Conservation (phyloP, 2,888 invertebrate genomes). For the Drosophila meridionalis region DNA sequence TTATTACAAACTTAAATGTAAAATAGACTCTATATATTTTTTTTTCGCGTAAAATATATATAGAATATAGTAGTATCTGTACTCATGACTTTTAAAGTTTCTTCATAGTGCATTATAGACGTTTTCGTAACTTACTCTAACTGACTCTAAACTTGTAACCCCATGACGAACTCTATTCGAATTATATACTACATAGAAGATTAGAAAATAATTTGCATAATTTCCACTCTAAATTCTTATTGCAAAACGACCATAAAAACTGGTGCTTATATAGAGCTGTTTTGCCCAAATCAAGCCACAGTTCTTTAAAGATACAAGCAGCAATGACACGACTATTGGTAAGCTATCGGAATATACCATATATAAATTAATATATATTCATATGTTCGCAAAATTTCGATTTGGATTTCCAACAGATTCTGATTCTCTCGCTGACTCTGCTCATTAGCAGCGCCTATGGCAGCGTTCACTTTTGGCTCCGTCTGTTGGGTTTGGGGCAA, state of each 20-base stretch:
- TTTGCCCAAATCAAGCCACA: not conserved
- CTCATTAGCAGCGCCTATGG: conserved; percentile 38
- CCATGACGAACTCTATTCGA: not conserved
- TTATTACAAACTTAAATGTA: not conserved
- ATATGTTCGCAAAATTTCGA: not conserved
- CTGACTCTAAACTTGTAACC: not conserved
- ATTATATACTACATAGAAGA: no score
- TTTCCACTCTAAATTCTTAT: conserved; percentile 48
- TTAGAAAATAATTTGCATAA: conserved; percentile 27
- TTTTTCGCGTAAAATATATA: not conserved
- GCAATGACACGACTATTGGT: conserved; percentile 43
- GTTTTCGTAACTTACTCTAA: not conserved
- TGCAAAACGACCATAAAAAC: not conserved
- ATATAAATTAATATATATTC: not conserved
- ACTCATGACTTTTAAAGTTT: not conserved
- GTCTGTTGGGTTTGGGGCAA: conserved; percentile 3
- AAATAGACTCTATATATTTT: no score
- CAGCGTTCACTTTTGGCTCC: conserved; percentile 4
- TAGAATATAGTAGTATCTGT: not conserved
- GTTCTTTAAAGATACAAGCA: not conserved
- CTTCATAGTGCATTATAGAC: not conserved
- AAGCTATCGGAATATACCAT: not conserved
- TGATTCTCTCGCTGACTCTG: conserved; percentile 37
- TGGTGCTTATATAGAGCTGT: conserved; percentile 25
- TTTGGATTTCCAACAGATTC: conserved; percentile 17